phyloP scores from a whole-genome alignment of 2,797 vertebrate species.

The Myotis myotis region DNA sequence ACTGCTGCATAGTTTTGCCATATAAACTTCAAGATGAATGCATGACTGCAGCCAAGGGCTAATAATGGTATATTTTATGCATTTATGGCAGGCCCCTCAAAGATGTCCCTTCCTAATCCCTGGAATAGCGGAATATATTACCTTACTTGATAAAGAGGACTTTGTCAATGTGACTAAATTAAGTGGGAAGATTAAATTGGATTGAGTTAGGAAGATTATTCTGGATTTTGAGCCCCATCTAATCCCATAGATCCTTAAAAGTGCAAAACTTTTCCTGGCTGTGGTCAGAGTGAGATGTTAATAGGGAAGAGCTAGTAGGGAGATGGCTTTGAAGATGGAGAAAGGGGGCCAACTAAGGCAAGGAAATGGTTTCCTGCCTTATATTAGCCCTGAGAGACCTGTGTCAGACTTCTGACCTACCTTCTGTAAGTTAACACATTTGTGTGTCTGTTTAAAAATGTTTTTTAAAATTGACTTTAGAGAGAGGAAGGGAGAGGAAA shows the following conservation, averaged over 20 bases:
- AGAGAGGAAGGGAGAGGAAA: neutral
- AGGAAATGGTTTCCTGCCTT: neutral
- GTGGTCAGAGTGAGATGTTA: neutral
- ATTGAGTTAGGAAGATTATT: neutral
- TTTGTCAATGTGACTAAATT: neutral
- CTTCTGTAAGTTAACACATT: neutral
- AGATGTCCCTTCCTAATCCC: neutral
- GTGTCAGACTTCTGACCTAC: neutral
- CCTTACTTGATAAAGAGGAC: neutral
- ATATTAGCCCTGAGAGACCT: neutral
- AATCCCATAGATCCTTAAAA: neutral
- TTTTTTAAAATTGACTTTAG: neutral
- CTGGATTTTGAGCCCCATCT: neutral
- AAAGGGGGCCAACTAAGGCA: neutral
- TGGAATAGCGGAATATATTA: neutral
- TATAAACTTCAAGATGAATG: neutral
- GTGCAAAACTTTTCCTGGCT: neutral
- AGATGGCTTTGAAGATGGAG: neutral
- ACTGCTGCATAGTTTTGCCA: neutral
- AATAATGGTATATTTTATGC: neutral
- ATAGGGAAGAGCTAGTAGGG: neutral
- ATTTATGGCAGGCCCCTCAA: neutral
- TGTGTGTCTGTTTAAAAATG: neutral
- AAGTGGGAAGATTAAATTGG: neutral
- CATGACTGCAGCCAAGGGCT: neutral